phyloP scores from a whole-genome alignment of 2,888 invertebrate species.

The Andrena praecox region DNA sequence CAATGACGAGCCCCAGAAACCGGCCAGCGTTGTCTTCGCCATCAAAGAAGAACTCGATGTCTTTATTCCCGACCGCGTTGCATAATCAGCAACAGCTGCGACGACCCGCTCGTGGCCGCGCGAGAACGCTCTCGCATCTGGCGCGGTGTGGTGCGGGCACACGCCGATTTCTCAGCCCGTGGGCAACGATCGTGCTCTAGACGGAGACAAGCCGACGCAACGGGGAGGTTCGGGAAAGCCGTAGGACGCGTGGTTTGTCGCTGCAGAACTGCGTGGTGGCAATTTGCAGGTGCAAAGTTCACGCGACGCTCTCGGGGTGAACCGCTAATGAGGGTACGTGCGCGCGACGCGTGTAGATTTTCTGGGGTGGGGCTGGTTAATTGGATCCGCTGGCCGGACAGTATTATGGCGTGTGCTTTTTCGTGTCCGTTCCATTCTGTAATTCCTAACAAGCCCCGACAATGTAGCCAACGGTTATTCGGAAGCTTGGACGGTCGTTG shows the following conservation, averaged over 20 bases:
- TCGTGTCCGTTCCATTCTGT: conserved; percentile 42
- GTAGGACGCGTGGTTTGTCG: neutral
- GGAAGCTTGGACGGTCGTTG: conserved; percentile 1
- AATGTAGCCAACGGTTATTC: conserved; percentile 48
- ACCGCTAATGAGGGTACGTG: conserved; percentile 76
- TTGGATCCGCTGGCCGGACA: conserved; percentile 53
- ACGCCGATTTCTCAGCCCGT: conserved; percentile 55
- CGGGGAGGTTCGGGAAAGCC: neutral
- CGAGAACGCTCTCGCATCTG: conserved; percentile 49
- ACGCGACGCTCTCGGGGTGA: conserved; percentile 66
- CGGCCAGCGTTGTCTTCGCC: conserved; percentile 7
- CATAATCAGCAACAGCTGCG: conserved; percentile 68
- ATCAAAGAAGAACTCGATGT: conserved; percentile 39
- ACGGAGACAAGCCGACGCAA: neutral
- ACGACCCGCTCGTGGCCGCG: conserved; percentile 19
- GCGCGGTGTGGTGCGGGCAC: conserved; percentile 49
- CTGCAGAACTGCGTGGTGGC: conserved; percentile 40
- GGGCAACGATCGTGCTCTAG: conserved; percentile 12
- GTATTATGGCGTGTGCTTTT: conserved; percentile 52
- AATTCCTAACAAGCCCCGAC: conserved; percentile 22
- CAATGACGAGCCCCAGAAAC: conserved; percentile 5
- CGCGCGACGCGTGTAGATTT: conserved; percentile 72
- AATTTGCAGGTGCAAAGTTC: conserved; percentile 82
- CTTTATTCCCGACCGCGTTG: conserved; percentile 57
- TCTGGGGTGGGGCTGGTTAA: conserved; percentile 66